Conservation (phyloP, 2,113 vertebrate species). For the Dissostichus mawsoni region DNA sequence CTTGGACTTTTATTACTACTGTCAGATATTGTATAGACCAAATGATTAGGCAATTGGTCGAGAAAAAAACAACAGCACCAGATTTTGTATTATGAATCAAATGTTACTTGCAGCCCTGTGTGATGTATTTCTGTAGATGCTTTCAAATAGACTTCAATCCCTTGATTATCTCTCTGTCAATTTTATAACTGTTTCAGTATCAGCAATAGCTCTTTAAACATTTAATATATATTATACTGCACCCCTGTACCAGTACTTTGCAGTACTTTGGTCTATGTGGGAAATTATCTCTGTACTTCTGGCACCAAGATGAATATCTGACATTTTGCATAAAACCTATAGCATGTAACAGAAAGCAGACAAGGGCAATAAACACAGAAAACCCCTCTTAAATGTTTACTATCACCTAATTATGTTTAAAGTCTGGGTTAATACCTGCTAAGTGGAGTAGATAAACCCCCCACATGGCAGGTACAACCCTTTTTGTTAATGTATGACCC, state of each 20-base stretch:
- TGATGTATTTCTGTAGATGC: not conserved
- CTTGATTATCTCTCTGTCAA: not conserved
- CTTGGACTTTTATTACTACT: not conserved
- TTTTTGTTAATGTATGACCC: too few species aligned
- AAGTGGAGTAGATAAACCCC: not conserved
- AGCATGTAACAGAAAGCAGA: not conserved
- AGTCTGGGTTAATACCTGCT: not conserved
- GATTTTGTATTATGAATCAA: not conserved
- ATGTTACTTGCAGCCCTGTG: not conserved
- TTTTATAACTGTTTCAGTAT: too few species aligned
- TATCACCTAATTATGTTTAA: not conserved
- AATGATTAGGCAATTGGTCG: not conserved
- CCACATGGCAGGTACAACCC: not conserved
- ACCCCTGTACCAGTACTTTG: not conserved
- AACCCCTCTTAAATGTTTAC: not conserved
- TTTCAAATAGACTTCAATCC: not conserved
- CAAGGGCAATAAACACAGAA: not conserved
- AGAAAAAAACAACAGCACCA: not conserved
- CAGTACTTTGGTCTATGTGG: not conserved
- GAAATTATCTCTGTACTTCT: not conserved
- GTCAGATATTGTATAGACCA: not conserved
- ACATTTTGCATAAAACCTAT: not conserved
- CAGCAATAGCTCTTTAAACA: not conserved
- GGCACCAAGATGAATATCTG: not conserved
- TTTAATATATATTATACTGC: too few species aligned